These are phyloP conservation scores for Erethizon dorsatum DNA, from an alignment of 2,797 vertebrate species.

Conservation along the genomic window DNA sequence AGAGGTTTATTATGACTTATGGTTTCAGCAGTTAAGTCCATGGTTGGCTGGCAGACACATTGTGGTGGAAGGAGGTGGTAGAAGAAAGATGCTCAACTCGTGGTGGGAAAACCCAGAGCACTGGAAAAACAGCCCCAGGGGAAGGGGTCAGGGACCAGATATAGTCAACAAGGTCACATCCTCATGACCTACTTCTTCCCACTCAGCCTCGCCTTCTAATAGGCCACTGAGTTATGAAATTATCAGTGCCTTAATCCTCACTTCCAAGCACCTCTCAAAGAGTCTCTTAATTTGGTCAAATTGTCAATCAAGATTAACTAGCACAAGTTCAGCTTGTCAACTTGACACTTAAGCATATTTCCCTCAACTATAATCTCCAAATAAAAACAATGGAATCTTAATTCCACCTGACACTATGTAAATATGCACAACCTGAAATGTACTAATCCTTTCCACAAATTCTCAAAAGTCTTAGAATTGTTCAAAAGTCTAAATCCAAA, in stretches of 20 bases:
- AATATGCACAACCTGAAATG: neutral
- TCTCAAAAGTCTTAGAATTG: neutral
- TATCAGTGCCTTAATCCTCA: neutral
- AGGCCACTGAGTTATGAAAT: neutral
- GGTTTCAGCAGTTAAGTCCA: neutral
- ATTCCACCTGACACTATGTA: neutral
- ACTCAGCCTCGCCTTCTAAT: neutral
- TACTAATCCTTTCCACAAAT: neutral
- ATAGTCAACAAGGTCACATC: neutral
- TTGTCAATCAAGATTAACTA: neutral
- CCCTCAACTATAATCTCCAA: neutral
- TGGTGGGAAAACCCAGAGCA: neutral
- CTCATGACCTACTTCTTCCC: neutral
- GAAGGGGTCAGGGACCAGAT: neutral
- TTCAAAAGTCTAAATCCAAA: neutral
- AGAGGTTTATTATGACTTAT: neutral
- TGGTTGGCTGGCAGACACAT: neutral
- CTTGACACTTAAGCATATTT: neutral
- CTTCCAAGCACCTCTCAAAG: neutral
- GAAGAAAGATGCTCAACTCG: neutral
- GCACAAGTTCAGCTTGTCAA: neutral
- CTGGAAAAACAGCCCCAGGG: neutral
- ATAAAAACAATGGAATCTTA: neutral
- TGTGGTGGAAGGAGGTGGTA: neutral
- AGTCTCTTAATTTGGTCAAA: neutral